A percentile compares a stretch with the other conserved stretches of the same genome.
These are phyloP conservation scores for Phalacrocorax brasilianus DNA, from an alignment of 2,113 vertebrate species.

Conservation along the genomic window DNA sequence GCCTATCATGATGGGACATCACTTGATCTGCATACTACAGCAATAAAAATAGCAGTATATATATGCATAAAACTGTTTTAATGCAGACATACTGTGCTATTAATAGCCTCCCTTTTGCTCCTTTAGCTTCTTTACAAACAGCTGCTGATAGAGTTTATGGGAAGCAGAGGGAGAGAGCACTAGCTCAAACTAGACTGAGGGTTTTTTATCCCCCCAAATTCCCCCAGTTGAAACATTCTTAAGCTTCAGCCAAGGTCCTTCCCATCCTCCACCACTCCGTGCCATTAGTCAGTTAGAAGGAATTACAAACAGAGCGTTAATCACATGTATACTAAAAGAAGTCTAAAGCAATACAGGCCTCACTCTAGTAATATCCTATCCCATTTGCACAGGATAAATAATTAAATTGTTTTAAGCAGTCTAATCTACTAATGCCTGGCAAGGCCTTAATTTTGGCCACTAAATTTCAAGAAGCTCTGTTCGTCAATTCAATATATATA, in stretches of 20 bases:
- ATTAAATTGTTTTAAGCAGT: slow-evolving; percentile 23
- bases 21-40: background rate
- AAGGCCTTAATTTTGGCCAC: slow-evolving; percentile 35
- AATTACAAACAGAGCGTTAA: slow-evolving; percentile 11
- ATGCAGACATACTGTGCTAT: background rate
- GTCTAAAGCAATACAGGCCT: background rate
- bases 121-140: background rate
- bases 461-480: slow-evolving; percentile 21
- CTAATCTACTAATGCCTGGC: slow-evolving; percentile 41
- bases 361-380: background rate
- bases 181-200: background rate
- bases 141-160: background rate
- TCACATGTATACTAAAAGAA: background rate
- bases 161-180: background rate
- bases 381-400: slow-evolving; percentile 26
- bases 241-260: background rate
- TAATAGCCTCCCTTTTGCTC: background rate
- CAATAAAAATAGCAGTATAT: background rate
- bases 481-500: slow-evolving; percentile 26
- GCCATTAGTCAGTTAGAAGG: background rate
- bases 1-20: background rate
- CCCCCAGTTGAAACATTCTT: background rate
- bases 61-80: background rate
- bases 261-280: background rate
- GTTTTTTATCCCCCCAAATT: background rate